These are phyloP conservation scores for Nyctibius grandis DNA, from an alignment of 2,797 vertebrate genomes.

Conservation along the genomic window DNA sequence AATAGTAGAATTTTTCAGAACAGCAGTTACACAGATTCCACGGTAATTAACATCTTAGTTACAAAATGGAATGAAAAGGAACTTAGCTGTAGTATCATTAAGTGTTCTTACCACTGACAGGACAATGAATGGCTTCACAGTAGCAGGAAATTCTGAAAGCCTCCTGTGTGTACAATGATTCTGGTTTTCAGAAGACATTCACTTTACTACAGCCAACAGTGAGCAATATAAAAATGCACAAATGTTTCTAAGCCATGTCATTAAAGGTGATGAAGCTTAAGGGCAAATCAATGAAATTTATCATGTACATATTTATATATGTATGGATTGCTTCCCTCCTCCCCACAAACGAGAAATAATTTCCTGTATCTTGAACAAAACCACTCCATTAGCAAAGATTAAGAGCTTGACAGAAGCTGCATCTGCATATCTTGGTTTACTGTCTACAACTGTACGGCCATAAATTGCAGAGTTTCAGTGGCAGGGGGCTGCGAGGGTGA, in stretches of 20 bases:
- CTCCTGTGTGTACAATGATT: background rate
- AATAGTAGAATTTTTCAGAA: background rate
- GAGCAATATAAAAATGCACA: background rate
- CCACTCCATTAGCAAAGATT: background rate
- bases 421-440: background rate
- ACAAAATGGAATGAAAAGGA: background rate
- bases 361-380: background rate
- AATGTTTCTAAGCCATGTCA: background rate
- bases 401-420: background rate
- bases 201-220: background rate
- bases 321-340: background rate
- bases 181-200: background rate
- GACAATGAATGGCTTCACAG: background rate
- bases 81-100: background rate
- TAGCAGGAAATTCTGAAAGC: background rate
- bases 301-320: background rate
- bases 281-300: constrained; percentile 3
- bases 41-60: background rate
- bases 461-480: background rate
- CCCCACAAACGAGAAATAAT: background rate
- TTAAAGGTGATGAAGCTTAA: background rate
- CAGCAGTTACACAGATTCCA: background rate
- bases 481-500: background rate
- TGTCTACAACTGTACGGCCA: background rate
- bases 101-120: background rate